Base-by-base conservation (phyloP, 2,113 vertebrate species). In the Neolamprologus modestus region DNA sequence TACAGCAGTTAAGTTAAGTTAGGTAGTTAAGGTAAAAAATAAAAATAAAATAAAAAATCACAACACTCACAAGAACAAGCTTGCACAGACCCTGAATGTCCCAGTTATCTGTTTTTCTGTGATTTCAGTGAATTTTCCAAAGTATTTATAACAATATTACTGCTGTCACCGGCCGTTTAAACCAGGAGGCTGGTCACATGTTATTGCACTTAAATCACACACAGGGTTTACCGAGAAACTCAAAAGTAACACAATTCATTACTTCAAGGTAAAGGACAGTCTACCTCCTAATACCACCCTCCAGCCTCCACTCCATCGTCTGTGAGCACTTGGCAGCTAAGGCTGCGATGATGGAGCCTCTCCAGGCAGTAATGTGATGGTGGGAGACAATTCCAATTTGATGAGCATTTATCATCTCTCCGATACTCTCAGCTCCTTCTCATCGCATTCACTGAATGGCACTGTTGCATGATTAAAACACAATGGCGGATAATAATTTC, bases 291-390 rank as follows among this genome's bases (percentile, higher is more conserved):
- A 84, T 47, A 13, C 21, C 37, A 55, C 78, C 47, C 71, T 59
- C 40, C 7, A 66, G 85, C 80, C 82, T 52, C 76, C 81, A 57
- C 61, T 87, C 40, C 79, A 59, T 86, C 84, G 53, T 59, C 68
- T 53, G 71, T 31, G 40, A 35, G 35, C 81, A 93, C 86, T 89
- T 93, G 92, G 93, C 93, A 92, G 86, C 82, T 3, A 28, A 53
- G 84, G 66, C 89, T 35, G 84, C 33, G 68, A 88, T 88, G 92
- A 93, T 88, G 88, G 91, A 93, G 86, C 53, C 86, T 87, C 83
- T 91, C 87, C 89, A 89, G 83, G 87, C 81, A 54, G 89, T 91
- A 92, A 92, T 92, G 91, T 83, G 92, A 94, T 88, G 85, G 85
- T 73, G 55, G 57, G 37, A 92, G 87, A 93, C 76, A 84, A 79